Evolutionary conservation across 2,888 invertebrate species (phyloP).

Genomic region (Plebejus anna): DNA sequence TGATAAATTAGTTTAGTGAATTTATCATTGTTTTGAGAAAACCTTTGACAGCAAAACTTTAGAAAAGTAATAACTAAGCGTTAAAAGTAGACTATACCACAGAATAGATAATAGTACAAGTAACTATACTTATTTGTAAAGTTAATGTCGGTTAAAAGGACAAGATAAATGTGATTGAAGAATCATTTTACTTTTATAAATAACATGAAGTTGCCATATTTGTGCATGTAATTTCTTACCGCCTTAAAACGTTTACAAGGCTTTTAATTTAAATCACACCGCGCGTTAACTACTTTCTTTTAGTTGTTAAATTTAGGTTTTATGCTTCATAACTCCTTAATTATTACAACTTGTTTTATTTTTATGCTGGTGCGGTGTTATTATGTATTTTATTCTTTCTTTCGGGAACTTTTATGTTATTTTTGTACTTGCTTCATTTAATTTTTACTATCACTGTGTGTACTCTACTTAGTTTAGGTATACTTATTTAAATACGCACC

Average conservation of each 20-base stretch:
- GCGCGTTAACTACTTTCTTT: conserved; percentile 28
- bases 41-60: background rate
- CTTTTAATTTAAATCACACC: conserved; percentile 24
- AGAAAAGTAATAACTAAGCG: background rate
- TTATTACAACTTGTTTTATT: conserved; percentile 16
- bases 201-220: conserved; percentile 21
- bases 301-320: conserved; percentile 16
- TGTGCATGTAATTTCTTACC: conserved; percentile 18
- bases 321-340: background rate
- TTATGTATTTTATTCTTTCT: background rate
- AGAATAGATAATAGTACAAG: too few relatives aligned
- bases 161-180: conserved; percentile 26
- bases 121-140: background rate
- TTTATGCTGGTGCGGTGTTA: background rate
- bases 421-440: background rate
- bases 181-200: conserved; percentile 25
- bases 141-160: conserved; percentile 29
- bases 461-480: background rate
- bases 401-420: background rate
- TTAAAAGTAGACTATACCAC: background rate
- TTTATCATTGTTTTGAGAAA: background rate
- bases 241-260: conserved; percentile 18
- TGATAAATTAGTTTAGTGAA: too few relatives aligned
- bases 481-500: too few relatives aligned
- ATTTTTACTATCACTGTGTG: background rate